These are phyloP conservation scores for Blennius ocellaris DNA, from an alignment of 2,113 vertebrate genomes.

Conservation along the genomic window DNA sequence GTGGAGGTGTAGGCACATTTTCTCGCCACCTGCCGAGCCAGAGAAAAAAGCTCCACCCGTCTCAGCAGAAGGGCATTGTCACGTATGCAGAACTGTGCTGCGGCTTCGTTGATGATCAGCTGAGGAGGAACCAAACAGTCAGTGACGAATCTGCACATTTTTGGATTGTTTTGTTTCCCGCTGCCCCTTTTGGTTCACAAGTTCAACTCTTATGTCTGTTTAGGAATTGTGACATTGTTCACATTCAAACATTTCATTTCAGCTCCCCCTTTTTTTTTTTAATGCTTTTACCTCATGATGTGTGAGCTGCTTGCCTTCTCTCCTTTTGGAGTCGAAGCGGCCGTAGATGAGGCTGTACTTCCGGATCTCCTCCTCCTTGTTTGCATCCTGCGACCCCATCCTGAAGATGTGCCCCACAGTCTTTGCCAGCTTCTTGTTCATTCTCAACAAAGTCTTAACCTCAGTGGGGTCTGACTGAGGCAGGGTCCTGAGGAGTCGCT, in stretches of 20 bases:
- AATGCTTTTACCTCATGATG: constrained; percentile 90
- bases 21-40: constrained; percentile 93
- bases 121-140: constrained; percentile 69
- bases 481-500: constrained; percentile 89
- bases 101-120: constrained; percentile 97
- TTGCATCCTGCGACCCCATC: constrained; percentile 87
- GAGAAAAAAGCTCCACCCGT: constrained; percentile 94
- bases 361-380: constrained; percentile 94
- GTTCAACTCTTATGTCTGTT: background rate
- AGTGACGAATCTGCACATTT: background rate
- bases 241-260: constrained; percentile 4
- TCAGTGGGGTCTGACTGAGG: constrained; percentile 88
- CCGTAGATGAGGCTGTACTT: constrained; percentile 97
- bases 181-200: background rate
- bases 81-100: constrained; percentile 95
- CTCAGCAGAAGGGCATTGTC: constrained; percentile 93
- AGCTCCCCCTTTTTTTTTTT: constrained; percentile 9
- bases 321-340: constrained; percentile 93
- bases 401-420: constrained; percentile 95
- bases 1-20: constrained; percentile 96
- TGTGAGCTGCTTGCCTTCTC: constrained; percentile 94
- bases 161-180: background rate
- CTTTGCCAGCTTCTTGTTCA: constrained; percentile 96
- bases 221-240: background rate
- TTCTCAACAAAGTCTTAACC: constrained; percentile 88